Conservation (phyloP, 1,140 invertebrate species). For the Pseudomyrmex sp. region DNA sequence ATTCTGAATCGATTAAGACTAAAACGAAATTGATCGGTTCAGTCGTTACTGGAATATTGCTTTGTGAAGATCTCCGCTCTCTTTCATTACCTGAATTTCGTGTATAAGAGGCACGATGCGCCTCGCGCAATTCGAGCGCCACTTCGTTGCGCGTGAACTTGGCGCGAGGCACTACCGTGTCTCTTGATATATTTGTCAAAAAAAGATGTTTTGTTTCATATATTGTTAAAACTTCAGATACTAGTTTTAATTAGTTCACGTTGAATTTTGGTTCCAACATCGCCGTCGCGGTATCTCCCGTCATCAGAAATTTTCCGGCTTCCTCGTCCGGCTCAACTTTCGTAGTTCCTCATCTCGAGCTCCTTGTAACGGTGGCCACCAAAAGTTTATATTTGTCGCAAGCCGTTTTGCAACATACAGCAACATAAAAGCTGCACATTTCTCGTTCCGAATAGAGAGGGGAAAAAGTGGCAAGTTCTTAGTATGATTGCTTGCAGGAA, state of each 20-base stretch:
- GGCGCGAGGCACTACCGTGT: too few species aligned
- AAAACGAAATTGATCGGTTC: too few species aligned
- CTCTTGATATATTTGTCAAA: too few species aligned
- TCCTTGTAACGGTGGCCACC: conserved; percentile 74
- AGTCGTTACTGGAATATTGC: too few species aligned
- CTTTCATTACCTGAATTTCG: too few species aligned
- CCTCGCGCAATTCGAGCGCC: too few species aligned
- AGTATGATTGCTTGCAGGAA: conserved; percentile 31
- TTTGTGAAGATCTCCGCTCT: too few species aligned
- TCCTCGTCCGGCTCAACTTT: conserved; percentile 78
- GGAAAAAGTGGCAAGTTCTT: conserved; percentile 58
- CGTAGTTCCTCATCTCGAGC: conserved; percentile 78
- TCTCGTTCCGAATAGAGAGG: conserved; percentile 7
- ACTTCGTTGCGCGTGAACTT: too few species aligned
- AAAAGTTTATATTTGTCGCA: conserved; percentile 74
- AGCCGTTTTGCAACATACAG: conserved; percentile 51
- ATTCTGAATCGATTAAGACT: too few species aligned
- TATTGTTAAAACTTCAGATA: not conserved
- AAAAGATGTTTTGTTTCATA: not conserved
- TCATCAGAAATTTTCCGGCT: conserved; percentile 80
- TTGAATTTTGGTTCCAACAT: conserved; percentile 36
- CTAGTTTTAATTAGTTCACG: not conserved
- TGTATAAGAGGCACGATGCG: too few species aligned
- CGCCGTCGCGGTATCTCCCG: conserved; percentile 57
- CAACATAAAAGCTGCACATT: conserved; percentile 54